phyloP scores from a whole-genome alignment of 2,113 vertebrate species.

The Opisthocomus hoazin region DNA sequence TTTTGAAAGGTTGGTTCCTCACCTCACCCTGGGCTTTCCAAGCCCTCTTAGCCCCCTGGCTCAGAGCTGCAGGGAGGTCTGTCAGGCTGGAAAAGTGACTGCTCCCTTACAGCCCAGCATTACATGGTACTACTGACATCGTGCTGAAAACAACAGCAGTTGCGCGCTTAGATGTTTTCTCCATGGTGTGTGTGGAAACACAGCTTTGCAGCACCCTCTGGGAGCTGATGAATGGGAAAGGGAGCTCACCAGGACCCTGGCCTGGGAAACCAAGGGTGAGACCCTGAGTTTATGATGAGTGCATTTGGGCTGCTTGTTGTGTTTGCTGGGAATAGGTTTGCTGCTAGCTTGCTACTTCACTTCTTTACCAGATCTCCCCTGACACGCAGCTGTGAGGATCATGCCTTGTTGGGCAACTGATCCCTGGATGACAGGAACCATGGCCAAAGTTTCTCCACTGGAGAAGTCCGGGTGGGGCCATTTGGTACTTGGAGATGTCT shows the following conservation, averaged over 20 bases:
- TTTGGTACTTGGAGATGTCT: neutral
- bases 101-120: neutral
- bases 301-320: neutral
- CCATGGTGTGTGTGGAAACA: neutral
- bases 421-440: neutral
- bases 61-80: neutral
- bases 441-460: neutral
- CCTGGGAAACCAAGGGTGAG: neutral
- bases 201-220: too few relatives aligned
- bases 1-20: neutral
- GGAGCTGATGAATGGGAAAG: neutral
- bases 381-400: neutral
- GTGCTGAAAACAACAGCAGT: neutral
- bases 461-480: neutral
- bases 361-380: neutral
- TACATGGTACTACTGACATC: neutral
- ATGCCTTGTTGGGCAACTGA: neutral
- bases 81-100: neutral
- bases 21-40: neutral
- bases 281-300: neutral
- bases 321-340: neutral
- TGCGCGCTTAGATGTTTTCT: neutral
- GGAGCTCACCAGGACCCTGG: neutral
- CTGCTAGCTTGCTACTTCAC: neutral
- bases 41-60: neutral